Conservation (phyloP, 2,888 invertebrate genomes). For the Reticulitermes lucifugus region DNA sequence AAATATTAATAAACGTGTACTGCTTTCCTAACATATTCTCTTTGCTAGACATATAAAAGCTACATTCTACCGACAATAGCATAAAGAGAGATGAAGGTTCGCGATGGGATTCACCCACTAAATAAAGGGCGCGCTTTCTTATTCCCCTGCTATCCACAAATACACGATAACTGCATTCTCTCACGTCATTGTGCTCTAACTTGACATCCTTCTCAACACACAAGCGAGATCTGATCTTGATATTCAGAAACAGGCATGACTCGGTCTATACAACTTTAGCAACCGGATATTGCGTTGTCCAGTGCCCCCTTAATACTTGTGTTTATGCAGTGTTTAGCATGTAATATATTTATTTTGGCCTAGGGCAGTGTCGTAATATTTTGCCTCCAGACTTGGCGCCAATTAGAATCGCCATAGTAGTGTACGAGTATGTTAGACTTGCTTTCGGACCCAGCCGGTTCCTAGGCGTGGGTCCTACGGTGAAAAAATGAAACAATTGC, state of each 20-base stretch:
- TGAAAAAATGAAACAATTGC: not conserved
- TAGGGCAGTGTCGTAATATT: not conserved
- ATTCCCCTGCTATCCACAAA: too few species aligned
- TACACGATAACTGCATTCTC: too few species aligned
- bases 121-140: not conserved
- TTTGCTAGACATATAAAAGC: not conserved
- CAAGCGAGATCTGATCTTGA: not conserved
- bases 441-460: not conserved
- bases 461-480: not conserved
- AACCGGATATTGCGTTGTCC: constrained; percentile 14
- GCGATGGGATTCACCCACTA: not conserved
- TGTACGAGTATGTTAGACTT: not conserved
- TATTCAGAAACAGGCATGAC: not conserved
- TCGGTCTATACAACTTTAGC: not conserved
- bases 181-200: too few species aligned
- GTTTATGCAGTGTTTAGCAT: not conserved
- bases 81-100: not conserved
- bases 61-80: not conserved
- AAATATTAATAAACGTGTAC: not conserved
- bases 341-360: not conserved
- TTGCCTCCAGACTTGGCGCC: not conserved
- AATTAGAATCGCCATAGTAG: not conserved
- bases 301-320: constrained; percentile 10
- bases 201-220: not conserved
- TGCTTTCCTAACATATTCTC: not conserved